Percentiles rank a stretch among this genome's conserved stretches.
Evolutionary conservation across 2,888 invertebrate species (phyloP).

Genomic region (Oasisia sp.): DNA sequence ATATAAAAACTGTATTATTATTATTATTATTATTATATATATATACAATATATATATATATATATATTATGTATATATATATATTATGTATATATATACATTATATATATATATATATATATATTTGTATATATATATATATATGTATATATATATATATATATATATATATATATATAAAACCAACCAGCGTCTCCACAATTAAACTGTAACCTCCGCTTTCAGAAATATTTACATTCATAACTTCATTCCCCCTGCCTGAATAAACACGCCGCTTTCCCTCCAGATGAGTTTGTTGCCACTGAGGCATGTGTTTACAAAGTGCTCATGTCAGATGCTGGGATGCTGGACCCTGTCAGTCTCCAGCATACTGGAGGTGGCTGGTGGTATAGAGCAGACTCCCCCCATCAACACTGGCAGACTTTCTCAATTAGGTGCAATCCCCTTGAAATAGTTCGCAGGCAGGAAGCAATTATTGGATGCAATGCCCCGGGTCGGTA

Average conservation of each 20-base stretch:
- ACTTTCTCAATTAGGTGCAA: constrained; percentile 13
- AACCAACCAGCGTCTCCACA: not conserved
- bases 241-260: not conserved
- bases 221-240: not conserved
- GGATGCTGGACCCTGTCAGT: not conserved
- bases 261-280: not conserved
- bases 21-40: too few relatives aligned
- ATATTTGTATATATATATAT: not conserved
- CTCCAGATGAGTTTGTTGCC: not conserved
- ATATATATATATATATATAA: not conserved
- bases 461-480: not conserved
- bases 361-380: not conserved
- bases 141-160: too few relatives aligned
- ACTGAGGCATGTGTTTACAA: not conserved
- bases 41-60: too few relatives aligned
- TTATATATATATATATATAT: too few relatives aligned
- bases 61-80: too few relatives aligned
- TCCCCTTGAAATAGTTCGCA: not conserved
- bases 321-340: not conserved
- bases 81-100: too few relatives aligned
- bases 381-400: not conserved
- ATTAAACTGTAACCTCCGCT: not conserved
- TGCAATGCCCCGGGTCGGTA: not conserved
- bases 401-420: not conserved
- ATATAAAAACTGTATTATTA: too few relatives aligned